Conservation (phyloP, 1,140 invertebrate species). For the Anoplophora glabripennis region DNA sequence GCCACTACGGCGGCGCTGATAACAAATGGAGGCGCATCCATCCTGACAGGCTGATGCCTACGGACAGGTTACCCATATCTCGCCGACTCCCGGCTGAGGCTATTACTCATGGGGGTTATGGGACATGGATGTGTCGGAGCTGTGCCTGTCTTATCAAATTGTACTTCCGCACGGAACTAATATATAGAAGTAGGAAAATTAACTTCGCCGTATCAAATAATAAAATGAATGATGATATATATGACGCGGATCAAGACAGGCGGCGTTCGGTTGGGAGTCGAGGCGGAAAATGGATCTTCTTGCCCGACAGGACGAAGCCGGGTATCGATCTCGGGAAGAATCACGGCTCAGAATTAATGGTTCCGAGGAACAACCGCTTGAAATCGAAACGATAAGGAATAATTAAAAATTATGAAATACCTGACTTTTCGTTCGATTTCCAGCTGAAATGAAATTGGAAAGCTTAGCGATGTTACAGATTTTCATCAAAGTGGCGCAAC, state of each 20-base stretch:
- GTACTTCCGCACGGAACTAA: neutral
- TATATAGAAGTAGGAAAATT: neutral
- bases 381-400: too few relatives aligned
- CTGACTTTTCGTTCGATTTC: too few relatives aligned
- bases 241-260: neutral
- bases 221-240: too few relatives aligned
- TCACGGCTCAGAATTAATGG: neutral
- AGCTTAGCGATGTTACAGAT: too few relatives aligned
- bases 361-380: neutral
- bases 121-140: conserved; percentile 9
- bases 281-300: neutral
- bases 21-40: conserved; percentile 25
- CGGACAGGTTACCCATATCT: conserved; percentile 31
- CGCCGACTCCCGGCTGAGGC: conserved; percentile 7
- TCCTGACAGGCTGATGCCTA: conserved; percentile 19
- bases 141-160: neutral
- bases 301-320: conserved; percentile 8
- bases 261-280: conserved; percentile 10
- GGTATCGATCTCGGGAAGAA: conserved; percentile 9
- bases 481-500: too few relatives aligned
- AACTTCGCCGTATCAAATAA: too few relatives aligned
- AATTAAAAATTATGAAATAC: too few relatives aligned
- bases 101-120: conserved; percentile 23
- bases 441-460: too few relatives aligned
- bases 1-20: conserved; percentile 24